A percentile compares a stretch with the other conserved stretches of the same genome.
Conservation (phyloP, 1,140 invertebrate genomes). For the Zaprionus gabonicus region DNA sequence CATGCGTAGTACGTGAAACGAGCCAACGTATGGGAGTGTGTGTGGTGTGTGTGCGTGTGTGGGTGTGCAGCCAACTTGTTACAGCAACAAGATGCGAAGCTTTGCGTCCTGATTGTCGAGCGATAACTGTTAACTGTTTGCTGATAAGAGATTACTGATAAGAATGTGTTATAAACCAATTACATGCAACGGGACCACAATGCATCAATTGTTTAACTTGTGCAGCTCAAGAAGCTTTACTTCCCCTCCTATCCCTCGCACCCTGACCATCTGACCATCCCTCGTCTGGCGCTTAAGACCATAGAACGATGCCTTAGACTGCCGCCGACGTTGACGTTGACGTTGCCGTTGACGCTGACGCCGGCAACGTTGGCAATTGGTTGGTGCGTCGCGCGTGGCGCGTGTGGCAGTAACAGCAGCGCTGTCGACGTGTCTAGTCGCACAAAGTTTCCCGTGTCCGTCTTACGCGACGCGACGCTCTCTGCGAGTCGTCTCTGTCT, state of each 20-base stretch:
- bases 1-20: constrained; percentile 41
- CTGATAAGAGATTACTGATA: constrained; percentile 26
- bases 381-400: constrained; percentile 43
- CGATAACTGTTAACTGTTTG: constrained; percentile 23
- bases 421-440: constrained; percentile 78
- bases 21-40: neutral
- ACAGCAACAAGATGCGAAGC: constrained; percentile 15
- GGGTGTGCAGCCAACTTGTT: constrained; percentile 20
- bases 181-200: constrained; percentile 4
- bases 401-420: constrained; percentile 76
- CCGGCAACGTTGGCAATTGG: constrained; percentile 28
- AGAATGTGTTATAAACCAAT: constrained; percentile 8
- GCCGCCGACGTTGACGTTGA: constrained; percentile 4
- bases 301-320: constrained; percentile 27
- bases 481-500: neutral
- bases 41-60: neutral
- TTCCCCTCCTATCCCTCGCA: neutral
- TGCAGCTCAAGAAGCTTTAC: constrained; percentile 8
- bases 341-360: constrained; percentile 21
- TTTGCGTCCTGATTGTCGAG: neutral
- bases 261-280: neutral
- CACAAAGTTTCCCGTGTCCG: constrained; percentile 68
- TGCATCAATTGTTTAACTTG: constrained; percentile 35
- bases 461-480: constrained; percentile 23
- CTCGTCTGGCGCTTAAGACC: constrained; percentile 2